These are phyloP conservation scores for Mobula hypostoma DNA, from an alignment of 2,113 vertebrate species.

Conservation along the genomic window DNA sequence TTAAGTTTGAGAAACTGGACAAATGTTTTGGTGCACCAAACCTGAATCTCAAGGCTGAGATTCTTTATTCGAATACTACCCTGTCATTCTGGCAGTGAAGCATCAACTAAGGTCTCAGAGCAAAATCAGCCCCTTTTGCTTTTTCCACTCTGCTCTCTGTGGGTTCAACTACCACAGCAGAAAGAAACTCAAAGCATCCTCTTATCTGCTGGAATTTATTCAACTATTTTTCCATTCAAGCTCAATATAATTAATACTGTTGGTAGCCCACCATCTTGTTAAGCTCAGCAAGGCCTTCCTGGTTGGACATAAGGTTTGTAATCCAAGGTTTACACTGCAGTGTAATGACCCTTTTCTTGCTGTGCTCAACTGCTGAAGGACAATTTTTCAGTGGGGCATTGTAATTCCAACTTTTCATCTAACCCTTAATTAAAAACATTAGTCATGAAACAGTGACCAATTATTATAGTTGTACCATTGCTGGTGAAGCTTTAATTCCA, in stretches of 20 bases:
- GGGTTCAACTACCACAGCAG: not conserved
- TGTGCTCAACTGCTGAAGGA: constrained; percentile 4
- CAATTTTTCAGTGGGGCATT: not conserved
- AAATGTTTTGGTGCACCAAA: not conserved
- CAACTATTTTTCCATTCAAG: not conserved
- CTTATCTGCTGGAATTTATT: not conserved
- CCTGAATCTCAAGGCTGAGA: not conserved
- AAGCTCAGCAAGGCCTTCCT: not conserved
- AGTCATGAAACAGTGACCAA: not conserved
- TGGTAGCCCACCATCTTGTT: not conserved
- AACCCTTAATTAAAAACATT: constrained; percentile 11
- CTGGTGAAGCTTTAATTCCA: not conserved
- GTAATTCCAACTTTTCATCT: not conserved
- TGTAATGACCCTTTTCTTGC: not conserved
- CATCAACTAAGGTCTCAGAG: not conserved
- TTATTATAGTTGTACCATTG: not conserved
- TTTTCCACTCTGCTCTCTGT: not conserved
- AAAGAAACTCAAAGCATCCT: not conserved
- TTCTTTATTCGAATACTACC: not conserved
- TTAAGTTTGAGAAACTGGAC: not conserved
- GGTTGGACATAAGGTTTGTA: not conserved
- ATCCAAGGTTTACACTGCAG: not conserved
- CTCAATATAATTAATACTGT: not conserved
- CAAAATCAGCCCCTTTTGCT: not conserved
- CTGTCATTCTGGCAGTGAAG: not conserved